Conservation (phyloP, 2,113 vertebrate genomes). For the Euleptes europaea region DNA sequence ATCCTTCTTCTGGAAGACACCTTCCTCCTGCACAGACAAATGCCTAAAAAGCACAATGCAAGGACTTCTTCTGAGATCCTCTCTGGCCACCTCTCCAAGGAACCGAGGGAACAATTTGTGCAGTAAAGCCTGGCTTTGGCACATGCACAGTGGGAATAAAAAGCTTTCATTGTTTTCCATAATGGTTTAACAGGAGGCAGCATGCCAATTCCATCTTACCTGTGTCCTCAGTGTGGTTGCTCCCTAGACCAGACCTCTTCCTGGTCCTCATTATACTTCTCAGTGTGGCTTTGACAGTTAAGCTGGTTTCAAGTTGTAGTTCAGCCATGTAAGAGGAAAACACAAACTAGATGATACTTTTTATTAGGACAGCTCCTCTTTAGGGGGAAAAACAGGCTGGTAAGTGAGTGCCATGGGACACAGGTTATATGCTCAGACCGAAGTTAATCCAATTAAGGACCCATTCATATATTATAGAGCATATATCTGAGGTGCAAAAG, state of each 20-base stretch:
- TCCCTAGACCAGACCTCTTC: neutral
- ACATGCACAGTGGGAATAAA: neutral
- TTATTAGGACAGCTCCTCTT: neutral
- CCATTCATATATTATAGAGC: neutral
- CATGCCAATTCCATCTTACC: neutral
- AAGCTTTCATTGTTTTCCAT: neutral
- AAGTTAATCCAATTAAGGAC: neutral
- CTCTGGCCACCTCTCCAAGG: neutral
- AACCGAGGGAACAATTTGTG: neutral
- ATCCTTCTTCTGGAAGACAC: neutral
- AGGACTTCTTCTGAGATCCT: neutral
- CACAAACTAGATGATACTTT: neutral
- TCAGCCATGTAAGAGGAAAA: too few relatives aligned
- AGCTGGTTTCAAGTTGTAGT: neutral
- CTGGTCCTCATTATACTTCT: neutral
- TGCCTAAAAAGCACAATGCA: neutral
- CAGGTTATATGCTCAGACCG: neutral
- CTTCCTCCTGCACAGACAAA: neutral
- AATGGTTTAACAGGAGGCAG: neutral
- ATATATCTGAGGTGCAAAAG: neutral
- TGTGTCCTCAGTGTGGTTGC: neutral
- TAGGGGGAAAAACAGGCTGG: neutral
- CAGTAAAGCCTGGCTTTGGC: neutral
- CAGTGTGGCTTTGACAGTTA: neutral
- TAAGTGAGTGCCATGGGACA: neutral